These are phyloP conservation scores for Amblyopsis hoosieri DNA, from an alignment of 2,797 vertebrate genomes.

Conservation along the genomic window DNA sequence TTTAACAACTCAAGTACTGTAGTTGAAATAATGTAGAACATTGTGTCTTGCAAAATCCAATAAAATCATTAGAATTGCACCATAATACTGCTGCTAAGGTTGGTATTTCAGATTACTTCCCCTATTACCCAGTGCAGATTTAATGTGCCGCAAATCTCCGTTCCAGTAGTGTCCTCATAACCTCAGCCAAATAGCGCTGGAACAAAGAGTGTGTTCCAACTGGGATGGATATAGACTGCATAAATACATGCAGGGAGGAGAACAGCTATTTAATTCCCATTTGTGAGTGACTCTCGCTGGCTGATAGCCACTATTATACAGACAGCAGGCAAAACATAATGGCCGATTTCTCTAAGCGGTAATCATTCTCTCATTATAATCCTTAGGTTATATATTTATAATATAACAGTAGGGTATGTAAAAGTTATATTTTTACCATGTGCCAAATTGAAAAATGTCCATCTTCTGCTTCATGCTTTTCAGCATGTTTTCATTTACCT, in stretches of 20 bases:
- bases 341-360: conserved; percentile 8
- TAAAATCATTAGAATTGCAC: neutral
- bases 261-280: conserved; percentile 43
- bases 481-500: too few relatives aligned
- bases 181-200: conserved; percentile 17
- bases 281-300: conserved; percentile 28
- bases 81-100: neutral
- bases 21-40: too few relatives aligned
- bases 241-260: conserved; percentile 38
- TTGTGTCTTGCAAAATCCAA: neutral
- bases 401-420: too few relatives aligned
- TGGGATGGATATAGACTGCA: conserved; percentile 29
- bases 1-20: too few relatives aligned
- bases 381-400: too few relatives aligned
- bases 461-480: too few relatives aligned
- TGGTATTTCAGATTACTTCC: neutral
- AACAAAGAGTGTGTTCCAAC: conserved; percentile 18
- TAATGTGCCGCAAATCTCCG: neutral
- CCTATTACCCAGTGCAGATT: neutral
- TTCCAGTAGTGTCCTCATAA: neutral
- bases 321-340: conserved; percentile 21
- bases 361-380: too few relatives aligned
- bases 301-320: conserved; percentile 37
- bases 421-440: too few relatives aligned
- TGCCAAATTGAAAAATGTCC: neutral